Evolutionary conservation across 2,113 vertebrate genomes (phyloP), one percentile per base, ranked within the genome.

Genomic region (Syngnathus floridae): DNA sequence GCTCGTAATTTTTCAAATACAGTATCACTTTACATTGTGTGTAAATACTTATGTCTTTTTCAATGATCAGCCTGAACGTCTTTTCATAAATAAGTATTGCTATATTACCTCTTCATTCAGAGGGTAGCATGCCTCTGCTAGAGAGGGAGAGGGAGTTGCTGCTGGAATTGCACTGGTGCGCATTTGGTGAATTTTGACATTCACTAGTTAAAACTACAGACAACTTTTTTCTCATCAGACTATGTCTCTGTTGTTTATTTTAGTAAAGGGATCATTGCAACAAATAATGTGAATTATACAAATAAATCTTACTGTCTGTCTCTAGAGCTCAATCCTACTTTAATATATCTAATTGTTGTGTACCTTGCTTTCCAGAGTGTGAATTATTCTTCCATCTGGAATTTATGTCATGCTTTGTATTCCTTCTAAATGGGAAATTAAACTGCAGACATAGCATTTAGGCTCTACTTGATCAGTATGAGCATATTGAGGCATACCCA

Each of bases 301-400:
- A 37, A 3, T 4, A 26, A 26, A 54, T 26, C 3, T 14, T 1
- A 5, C 3, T 59, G 21, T 59, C 35, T 10, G 36, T 4, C 36
- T n/a, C 16, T 3, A 22, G 12, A 40, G 57, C 11, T 58, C 14
- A 0, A 45, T 64, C 10, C 7, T 58, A 0, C 12, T 62, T 46
- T 65, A 22, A 60, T 45, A 8, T 31, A 48, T 11, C 41, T 49
- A 1, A 65, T 63, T 60, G 19, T 16, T 38, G 66, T 52, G 43
- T 9, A 12, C 22, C 19, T 26, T 19, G 38, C n/a, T n/a, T 56
- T 54, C 21, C 17, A 14, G 17, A 40, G 17, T 40, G 11, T 63
- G 65, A 67, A 61, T 71, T 38, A 69, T 19, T 67, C 36, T 62
- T 69, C 41, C 35, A 45, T 54, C 52, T 67, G 48, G 55, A 63